Evolutionary conservation across 2,888 invertebrate species (phyloP), one percentile per base, ranked within the genome.

Genomic region (Zhengitettix transpicula): DNA sequence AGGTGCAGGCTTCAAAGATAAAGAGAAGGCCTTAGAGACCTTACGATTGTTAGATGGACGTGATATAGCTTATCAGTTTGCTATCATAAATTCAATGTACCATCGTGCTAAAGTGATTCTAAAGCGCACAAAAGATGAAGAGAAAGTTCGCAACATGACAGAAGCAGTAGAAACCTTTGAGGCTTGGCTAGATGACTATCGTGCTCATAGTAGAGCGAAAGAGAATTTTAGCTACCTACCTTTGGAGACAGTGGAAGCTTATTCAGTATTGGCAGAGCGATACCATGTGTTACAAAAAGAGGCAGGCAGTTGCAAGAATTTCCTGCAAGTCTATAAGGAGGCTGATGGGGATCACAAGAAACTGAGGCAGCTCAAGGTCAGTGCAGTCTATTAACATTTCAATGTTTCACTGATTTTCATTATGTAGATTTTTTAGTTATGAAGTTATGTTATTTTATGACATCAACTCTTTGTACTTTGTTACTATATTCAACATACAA

Each of bases 1-100:
- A 9, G 86, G 85, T 0, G 76, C 87, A 40, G 85, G 88, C 28
- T 89, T 88, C 72, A 88, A 88, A 70, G 87, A 88, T 70, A 82
- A 82, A 69, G 82, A 79, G n/a, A 80, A 85, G 1, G 88, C 88
- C 0, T 73, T 81, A 64, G 81, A 80, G 58, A 86, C 87, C 0
- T 72, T 89, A 9, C 75, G 71, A 76, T 77, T 70, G 28, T 72
- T 88, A 63, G 79, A 84, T 65, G 88, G 85, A 1, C 74, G 88
- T 12, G 89, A 89, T 73, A 82, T 87, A 0, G 84, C 85, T 61
- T 89, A 88, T 71, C 87, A 88, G 73, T 82, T 80, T 68, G 72
- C 88, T 59, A 60, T 64, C 52, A 67, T 69, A 60, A 69, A 68
- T 58, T 68, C 68, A n/a, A 69, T 69, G 68, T 68, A 67, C 62